Percentiles rank a stretch among this genome's conserved stretches.
These are phyloP conservation scores for Marmota monax DNA, from an alignment of 2,113 vertebrate genomes.

Conservation along the genomic window DNA sequence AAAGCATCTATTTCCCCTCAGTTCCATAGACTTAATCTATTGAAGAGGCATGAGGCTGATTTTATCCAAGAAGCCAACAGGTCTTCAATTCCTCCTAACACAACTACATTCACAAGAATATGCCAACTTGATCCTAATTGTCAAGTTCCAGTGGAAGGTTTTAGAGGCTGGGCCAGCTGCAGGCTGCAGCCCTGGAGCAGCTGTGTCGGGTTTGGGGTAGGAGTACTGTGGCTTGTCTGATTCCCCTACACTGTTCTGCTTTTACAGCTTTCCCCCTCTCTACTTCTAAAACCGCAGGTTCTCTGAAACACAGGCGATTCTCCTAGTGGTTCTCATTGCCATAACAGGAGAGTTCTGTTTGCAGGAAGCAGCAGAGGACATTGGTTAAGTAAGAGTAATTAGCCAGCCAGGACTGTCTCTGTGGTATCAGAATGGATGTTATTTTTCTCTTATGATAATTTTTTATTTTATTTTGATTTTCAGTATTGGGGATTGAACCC, in stretches of 20 bases:
- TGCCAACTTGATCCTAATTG: background rate
- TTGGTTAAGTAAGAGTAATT: background rate
- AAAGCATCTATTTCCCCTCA: background rate
- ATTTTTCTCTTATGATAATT: background rate
- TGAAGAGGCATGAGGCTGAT: background rate
- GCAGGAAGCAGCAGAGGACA: background rate
- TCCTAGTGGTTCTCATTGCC: background rate
- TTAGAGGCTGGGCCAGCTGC: no score
- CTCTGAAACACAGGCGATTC: conserved; percentile 26
- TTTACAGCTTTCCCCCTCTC: background rate
- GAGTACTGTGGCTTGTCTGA: background rate
- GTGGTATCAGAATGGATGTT: background rate
- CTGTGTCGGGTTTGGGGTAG: background rate
- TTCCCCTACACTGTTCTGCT: conserved; percentile 42
- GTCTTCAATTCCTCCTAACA: background rate
- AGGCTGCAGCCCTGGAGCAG: background rate
- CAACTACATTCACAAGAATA: background rate
- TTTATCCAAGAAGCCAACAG: background rate
- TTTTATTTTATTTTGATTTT: no score
- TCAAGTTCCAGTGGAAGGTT: background rate
- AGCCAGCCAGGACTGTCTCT: background rate
- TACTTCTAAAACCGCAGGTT: conserved; percentile 36
- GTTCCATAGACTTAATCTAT: background rate
- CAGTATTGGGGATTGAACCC: no score
- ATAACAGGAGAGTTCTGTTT: background rate